Percentiles rank a stretch among this genome's conserved stretches.
Conservation (phyloP, 2,888 invertebrate genomes). For the Drosophila lutescens region DNA sequence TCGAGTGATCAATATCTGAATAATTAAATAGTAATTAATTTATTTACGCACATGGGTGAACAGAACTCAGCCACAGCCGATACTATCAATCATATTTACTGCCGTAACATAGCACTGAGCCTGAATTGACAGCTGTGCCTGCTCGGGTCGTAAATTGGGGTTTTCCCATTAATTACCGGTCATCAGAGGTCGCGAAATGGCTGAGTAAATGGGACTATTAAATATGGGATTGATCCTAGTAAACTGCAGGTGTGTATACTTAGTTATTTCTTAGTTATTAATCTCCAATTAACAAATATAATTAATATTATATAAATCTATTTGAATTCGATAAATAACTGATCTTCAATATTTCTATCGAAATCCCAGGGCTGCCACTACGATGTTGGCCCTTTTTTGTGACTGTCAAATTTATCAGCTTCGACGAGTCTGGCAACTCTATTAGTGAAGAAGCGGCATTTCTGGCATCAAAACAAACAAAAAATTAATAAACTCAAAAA, state of each 20-base stretch:
- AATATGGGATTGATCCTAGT: neutral
- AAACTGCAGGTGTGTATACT: neutral
- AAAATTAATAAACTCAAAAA: neutral
- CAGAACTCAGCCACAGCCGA: slow-evolving; percentile 10
- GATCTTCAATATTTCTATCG: slow-evolving; percentile 13
- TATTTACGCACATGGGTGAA: slow-evolving; percentile 28
- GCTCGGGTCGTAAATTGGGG: slow-evolving; percentile 29
- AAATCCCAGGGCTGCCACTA: slow-evolving; percentile 18
- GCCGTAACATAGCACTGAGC: slow-evolving; percentile 6
- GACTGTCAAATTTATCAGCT: neutral
- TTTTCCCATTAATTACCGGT: slow-evolving; percentile 27
- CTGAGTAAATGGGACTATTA: neutral
- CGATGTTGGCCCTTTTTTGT: neutral
- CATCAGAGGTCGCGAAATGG: slow-evolving; percentile 1
- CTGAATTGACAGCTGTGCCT: slow-evolving; percentile 28
- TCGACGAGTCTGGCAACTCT: slow-evolving; percentile 4
- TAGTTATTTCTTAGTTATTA: neutral
- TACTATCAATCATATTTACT: slow-evolving; percentile 56
- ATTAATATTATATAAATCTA: neutral
- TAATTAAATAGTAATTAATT: slow-evolving; percentile 52
- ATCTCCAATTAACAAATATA: neutral
- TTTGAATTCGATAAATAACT: slow-evolving; percentile 4
- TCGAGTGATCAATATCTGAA: slow-evolving; percentile 37
- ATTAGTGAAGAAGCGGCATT: slow-evolving; percentile 16
- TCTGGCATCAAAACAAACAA: slow-evolving; percentile 31